Percentiles rank a stretch among this genome's conserved stretches.
phyloP scores from a whole-genome alignment of 2,888 invertebrate species.

The Crematogaster levior region DNA sequence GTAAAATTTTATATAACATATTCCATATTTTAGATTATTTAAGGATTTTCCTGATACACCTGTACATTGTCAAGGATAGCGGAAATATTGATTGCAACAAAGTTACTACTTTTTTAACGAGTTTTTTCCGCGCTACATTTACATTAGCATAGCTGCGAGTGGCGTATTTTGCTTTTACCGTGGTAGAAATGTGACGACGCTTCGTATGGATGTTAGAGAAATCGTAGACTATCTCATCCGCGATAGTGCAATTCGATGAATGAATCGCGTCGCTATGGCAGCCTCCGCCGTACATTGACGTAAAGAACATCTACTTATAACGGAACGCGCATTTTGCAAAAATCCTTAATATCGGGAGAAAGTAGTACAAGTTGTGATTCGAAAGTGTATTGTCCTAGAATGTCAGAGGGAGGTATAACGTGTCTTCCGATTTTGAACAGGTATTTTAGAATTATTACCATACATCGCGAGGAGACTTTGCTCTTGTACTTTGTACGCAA shows the following conservation, averaged over 20 bases:
- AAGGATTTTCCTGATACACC: not conserved
- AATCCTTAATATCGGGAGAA: conserved; percentile 19
- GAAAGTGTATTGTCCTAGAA: conserved; percentile 21
- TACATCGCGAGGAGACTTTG: conserved; percentile 23
- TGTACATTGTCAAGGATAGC: too few species aligned
- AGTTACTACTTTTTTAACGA: not conserved
- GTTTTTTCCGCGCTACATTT: not conserved
- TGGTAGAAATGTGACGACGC: conserved; percentile 11
- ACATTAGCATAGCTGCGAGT: not conserved
- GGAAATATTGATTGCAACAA: not conserved
- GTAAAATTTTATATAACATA: not conserved
- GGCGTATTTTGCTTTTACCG: conserved; percentile 1
- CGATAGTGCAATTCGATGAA: not conserved
- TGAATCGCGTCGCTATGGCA: not conserved
- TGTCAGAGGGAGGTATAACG: not conserved
- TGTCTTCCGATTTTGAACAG: not conserved
- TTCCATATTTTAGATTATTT: not conserved
- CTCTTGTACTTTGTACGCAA: conserved; percentile 14
- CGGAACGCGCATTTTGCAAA: not conserved
- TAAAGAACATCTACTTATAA: not conserved
- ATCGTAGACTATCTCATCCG: conserved; percentile 12
- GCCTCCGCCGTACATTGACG: not conserved
- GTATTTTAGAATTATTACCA: conserved; percentile 10
- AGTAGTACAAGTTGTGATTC: conserved; percentile 26
- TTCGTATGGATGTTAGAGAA: conserved; percentile 12